Evolutionary conservation across 2,888 invertebrate genomes (phyloP).

Genomic region (Myopa testacea): DNA sequence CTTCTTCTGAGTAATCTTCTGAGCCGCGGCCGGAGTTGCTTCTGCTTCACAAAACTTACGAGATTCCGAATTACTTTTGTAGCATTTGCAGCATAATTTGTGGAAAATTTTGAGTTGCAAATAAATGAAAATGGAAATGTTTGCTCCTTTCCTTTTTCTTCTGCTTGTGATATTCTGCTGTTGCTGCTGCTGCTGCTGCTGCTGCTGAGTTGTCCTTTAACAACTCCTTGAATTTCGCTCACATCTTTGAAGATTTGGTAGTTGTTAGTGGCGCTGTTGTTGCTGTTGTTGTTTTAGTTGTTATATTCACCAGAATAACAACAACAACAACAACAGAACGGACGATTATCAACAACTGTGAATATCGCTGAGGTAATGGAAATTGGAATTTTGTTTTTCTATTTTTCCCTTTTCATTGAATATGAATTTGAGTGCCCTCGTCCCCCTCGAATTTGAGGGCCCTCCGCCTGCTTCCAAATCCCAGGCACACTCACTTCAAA

Average conservation of each 20-base stretch:
- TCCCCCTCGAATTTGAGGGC: background rate
- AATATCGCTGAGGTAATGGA: slow-evolving; percentile 32
- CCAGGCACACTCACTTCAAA: background rate
- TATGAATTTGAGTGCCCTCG: background rate
- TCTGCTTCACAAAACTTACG: slow-evolving; percentile 32
- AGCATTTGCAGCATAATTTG: slow-evolving; percentile 37
- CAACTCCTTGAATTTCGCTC: slow-evolving; percentile 20
- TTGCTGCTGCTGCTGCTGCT: background rate
- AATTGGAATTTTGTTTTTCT: background rate
- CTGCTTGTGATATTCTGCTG: background rate
- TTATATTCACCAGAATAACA: background rate
- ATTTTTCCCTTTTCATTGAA: slow-evolving; percentile 1
- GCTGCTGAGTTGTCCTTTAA: slow-evolving; percentile 26
- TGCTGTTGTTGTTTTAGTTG: background rate
- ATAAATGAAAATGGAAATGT: slow-evolving; percentile 30
- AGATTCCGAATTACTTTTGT: slow-evolving; percentile 37
- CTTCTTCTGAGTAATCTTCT: slow-evolving; percentile 5
- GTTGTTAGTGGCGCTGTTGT: background rate
- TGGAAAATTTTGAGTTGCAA: slow-evolving; percentile 38
- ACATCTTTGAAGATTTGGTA: slow-evolving; percentile 18
- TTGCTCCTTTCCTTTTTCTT: background rate
- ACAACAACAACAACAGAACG: background rate
- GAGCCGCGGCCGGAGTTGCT: slow-evolving; percentile 9
- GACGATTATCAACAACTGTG: background rate
- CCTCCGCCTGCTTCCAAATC: background rate